Conservation (phyloP, 2,113 vertebrate genomes). For the Paralichthys olivaceus region DNA sequence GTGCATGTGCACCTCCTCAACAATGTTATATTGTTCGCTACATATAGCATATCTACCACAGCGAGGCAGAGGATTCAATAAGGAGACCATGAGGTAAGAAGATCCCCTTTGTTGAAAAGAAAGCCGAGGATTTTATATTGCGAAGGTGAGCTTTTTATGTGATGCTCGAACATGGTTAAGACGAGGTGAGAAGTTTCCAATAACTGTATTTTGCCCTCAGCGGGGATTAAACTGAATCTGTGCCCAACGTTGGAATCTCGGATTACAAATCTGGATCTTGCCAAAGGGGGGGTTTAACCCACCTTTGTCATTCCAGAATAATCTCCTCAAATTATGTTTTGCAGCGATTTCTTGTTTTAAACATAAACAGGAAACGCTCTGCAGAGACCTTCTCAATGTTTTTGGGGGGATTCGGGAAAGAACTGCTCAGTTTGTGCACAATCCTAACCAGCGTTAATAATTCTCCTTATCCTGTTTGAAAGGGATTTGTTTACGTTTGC, state of each 20-base stretch:
- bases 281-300: constrained; percentile 67
- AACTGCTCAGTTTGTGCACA: neutral
- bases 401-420: constrained; percentile 7
- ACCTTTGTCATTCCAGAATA: constrained; percentile 66
- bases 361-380: constrained; percentile 31
- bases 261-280: constrained; percentile 78
- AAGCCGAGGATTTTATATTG: constrained; percentile 68
- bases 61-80: constrained; percentile 71
- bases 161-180: constrained; percentile 71
- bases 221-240: constrained; percentile 77
- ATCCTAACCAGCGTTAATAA: constrained; percentile 18
- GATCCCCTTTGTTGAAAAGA: constrained; percentile 68
- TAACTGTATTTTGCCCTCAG: constrained; percentile 77
- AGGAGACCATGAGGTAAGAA: constrained; percentile 71
- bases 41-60: constrained; percentile 71
- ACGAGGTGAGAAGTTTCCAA: constrained; percentile 82
- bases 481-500: constrained; percentile 63
- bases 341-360: constrained; percentile 50
- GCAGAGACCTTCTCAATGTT: constrained; percentile 18
- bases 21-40: constrained; percentile 77
- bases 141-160: constrained; percentile 70
- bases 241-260: constrained; percentile 73
- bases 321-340: constrained; percentile 62
- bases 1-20: constrained; percentile 63
- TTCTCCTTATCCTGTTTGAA: constrained; percentile 56